Percentiles rank a stretch among this genome's conserved stretches.
These are phyloP conservation scores for Euplagia quadripunctaria DNA, from an alignment of 2,888 invertebrate species.

Conservation along the genomic window DNA sequence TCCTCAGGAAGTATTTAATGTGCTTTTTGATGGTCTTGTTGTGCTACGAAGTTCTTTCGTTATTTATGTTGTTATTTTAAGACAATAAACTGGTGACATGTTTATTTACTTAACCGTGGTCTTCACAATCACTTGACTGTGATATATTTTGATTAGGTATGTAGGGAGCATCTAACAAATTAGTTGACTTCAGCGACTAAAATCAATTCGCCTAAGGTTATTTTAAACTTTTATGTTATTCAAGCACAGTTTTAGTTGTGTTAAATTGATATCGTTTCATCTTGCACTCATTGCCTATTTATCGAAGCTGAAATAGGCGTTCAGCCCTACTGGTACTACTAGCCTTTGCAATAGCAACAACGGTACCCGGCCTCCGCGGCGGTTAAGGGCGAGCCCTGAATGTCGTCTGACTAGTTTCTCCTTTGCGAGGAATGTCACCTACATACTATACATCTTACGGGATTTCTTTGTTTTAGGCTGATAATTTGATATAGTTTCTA, in stretches of 20 bases:
- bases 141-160: no score
- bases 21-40: no score
- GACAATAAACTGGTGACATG: no score
- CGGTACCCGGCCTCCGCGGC: conserved; percentile 69
- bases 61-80: no score
- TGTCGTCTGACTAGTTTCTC: conserved; percentile 82
- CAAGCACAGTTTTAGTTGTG: not conserved
- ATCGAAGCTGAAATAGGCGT: not conserved
- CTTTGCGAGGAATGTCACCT: conserved; percentile 79
- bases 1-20: no score
- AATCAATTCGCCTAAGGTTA: no score
- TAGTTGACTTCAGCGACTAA: no score
- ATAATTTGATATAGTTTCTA: not conserved
- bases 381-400: conserved; percentile 81
- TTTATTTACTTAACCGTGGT: no score
- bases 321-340: conserved; percentile 58
- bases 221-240: no score
- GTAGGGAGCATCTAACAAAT: no score
- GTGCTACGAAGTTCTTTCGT: no score
- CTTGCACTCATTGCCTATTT: not conserved
- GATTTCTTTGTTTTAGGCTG: conserved; percentile 47
- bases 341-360: conserved; percentile 64
- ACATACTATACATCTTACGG: conserved; percentile 64
- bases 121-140: no score
- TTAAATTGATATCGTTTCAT: not conserved